Evolutionary conservation across 2,888 invertebrate species (phyloP).

Genomic region (Cosmorhoe ocellata): DNA sequence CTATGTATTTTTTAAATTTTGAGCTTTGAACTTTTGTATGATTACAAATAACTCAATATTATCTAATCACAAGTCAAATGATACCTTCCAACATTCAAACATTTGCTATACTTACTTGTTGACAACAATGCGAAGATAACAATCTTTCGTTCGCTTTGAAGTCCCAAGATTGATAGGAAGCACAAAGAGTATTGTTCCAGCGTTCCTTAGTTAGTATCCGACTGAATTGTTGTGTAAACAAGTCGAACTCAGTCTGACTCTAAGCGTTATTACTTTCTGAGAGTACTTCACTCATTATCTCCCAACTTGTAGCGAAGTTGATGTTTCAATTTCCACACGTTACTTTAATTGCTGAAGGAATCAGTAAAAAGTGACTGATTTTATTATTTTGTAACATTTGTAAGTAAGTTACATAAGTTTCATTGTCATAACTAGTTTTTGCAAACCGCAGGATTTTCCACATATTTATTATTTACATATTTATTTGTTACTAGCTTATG

Average conservation of each 20-base stretch:
- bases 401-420: too few species aligned
- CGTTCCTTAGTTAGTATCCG: constrained; percentile 33
- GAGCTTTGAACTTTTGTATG: too few species aligned
- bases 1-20: too few species aligned
- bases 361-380: not conserved
- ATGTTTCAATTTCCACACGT: constrained; percentile 11
- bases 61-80: not conserved
- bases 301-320: constrained; percentile 22
- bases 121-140: constrained; percentile 33
- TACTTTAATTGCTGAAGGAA: constrained; percentile 1
- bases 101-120: constrained; percentile 29
- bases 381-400: too few species aligned
- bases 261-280: constrained; percentile 53
- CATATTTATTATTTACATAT: too few species aligned
- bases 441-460: too few species aligned
- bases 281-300: constrained; percentile 53
- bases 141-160: constrained; percentile 32
- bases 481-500: too few species aligned
- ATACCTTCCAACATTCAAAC: constrained; percentile 26
- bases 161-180: constrained; percentile 41
- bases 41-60: too few species aligned
- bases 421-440: too few species aligned
- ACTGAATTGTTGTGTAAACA: constrained; percentile 56
- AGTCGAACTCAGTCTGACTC: constrained; percentile 43
- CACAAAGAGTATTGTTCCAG: constrained; percentile 46